phyloP scores from a whole-genome alignment of 1,140 invertebrate genomes.

The Arctopsyche grandis region DNA sequence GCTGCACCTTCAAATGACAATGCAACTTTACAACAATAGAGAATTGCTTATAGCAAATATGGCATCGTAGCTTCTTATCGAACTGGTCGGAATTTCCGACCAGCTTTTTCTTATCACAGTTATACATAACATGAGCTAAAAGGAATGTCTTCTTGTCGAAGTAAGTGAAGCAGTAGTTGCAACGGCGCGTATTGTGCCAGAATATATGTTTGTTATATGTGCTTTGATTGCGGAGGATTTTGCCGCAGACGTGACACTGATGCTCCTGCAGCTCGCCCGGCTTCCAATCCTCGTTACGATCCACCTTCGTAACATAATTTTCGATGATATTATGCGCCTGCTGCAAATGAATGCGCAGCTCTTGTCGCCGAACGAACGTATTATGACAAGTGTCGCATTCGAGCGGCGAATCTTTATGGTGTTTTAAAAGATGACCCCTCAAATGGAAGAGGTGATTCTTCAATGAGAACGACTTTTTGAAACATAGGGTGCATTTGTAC shows the following conservation, averaged over 20 bases:
- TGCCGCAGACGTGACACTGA: slow-evolving; percentile 64
- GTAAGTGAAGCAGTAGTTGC: slow-evolving; percentile 66
- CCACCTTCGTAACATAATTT: slow-evolving; percentile 58
- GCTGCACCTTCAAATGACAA: slow-evolving; percentile 63
- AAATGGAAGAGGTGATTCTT: slow-evolving; percentile 62
- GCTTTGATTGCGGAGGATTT: slow-evolving; percentile 61
- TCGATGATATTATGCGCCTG: slow-evolving; percentile 61
- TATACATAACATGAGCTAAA: slow-evolving; percentile 62
- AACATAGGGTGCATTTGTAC: slow-evolving; percentile 65
- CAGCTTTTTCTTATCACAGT: slow-evolving; percentile 63
- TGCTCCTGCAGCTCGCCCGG: slow-evolving; percentile 61
- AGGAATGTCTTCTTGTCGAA: slow-evolving; percentile 62
- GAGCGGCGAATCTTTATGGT: slow-evolving; percentile 60
- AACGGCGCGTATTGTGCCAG: slow-evolving; percentile 63
- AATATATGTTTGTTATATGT: slow-evolving; percentile 64
- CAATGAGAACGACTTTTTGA: slow-evolving; percentile 61
- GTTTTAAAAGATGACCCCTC: slow-evolving; percentile 59
- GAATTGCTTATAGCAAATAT: slow-evolving; percentile 65
- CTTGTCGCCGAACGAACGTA: slow-evolving; percentile 60
- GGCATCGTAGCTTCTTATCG: slow-evolving; percentile 62
- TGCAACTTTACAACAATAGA: slow-evolving; percentile 65
- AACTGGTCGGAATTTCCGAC: slow-evolving; percentile 62
- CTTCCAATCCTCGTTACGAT: slow-evolving; percentile 57
- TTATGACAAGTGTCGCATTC: slow-evolving; percentile 62
- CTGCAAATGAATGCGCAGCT: slow-evolving; percentile 61